Evolutionary conservation across 2,888 invertebrate genomes (phyloP).

Genomic region (Limnephilus marmoratus): DNA sequence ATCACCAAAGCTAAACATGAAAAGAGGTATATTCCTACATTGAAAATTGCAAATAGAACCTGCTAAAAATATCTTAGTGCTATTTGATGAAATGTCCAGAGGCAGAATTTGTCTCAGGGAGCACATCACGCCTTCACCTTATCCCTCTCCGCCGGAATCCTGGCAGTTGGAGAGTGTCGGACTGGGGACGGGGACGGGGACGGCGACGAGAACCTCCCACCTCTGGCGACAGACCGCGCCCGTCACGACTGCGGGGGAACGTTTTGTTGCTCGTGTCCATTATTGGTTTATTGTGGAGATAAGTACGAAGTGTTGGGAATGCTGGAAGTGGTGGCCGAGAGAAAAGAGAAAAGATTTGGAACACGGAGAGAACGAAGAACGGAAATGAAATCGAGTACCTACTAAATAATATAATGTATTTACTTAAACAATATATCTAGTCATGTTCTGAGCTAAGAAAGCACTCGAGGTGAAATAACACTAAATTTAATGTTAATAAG

Average conservation of each 20-base stretch:
- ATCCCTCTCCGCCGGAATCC: not conserved
- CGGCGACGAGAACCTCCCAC: not conserved
- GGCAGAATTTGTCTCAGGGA: not conserved
- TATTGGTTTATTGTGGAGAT: conserved; percentile 2
- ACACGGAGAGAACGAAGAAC: not conserved
- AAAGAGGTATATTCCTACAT: not conserved
- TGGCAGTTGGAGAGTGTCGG: no score
- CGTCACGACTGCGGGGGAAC: not conserved
- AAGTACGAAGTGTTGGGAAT: not conserved
- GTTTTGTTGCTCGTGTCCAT: conserved; percentile 2
- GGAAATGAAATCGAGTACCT: not conserved
- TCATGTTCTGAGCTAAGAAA: no score
- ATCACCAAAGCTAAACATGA: no score
- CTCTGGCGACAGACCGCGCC: not conserved
- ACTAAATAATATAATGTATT: no score
- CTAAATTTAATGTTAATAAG: no score
- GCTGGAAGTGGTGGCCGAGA: not conserved
- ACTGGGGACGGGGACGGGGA: not conserved
- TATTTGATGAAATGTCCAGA: not conserved
- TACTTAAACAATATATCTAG: no score
- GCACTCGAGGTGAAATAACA: no score
- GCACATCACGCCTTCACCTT: not conserved
- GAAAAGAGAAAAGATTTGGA: not conserved
- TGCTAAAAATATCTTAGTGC: not conserved
- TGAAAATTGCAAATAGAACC: not conserved